A percentile compares a stretch with the other conserved stretches of the same genome.
phyloP scores from a whole-genome alignment of 2,888 invertebrate species.

The Julus scanicus region DNA sequence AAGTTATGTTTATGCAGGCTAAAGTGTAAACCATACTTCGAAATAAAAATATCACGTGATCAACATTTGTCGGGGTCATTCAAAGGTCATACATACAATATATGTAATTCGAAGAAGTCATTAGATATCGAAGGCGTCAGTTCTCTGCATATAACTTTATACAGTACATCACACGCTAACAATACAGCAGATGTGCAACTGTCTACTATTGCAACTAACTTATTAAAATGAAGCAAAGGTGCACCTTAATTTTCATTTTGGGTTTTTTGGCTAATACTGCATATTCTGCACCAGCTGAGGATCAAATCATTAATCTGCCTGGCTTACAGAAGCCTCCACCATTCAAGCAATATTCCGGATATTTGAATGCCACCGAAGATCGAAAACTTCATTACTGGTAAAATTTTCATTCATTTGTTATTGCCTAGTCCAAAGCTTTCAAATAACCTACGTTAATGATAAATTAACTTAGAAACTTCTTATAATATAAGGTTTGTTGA shows the following conservation, averaged over 20 bases:
- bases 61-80: background rate
- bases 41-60: background rate
- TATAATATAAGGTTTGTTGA: slow-evolving; percentile 65
- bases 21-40: background rate
- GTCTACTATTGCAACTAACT: too few relatives aligned
- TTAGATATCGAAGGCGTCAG: background rate
- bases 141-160: too few relatives aligned
- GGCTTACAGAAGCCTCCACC: slow-evolving; percentile 63
- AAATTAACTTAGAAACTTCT: too few relatives aligned
- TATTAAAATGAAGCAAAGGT: background rate
- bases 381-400: slow-evolving; percentile 62
- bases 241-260: background rate
- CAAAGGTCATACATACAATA: background rate
- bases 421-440: too few relatives aligned
- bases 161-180: too few relatives aligned
- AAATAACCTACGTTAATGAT: too few relatives aligned
- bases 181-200: too few relatives aligned
- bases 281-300: slow-evolving; percentile 58
- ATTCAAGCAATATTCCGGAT: slow-evolving; percentile 67
- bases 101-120: background rate
- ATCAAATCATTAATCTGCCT: slow-evolving; percentile 65
- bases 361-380: slow-evolving; percentile 64
- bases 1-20: background rate
- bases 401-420: background rate
- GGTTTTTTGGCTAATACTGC: too few relatives aligned